phyloP scores from a whole-genome alignment of 2,797 vertebrate species.

The Pseudopleuronectes americanus region DNA sequence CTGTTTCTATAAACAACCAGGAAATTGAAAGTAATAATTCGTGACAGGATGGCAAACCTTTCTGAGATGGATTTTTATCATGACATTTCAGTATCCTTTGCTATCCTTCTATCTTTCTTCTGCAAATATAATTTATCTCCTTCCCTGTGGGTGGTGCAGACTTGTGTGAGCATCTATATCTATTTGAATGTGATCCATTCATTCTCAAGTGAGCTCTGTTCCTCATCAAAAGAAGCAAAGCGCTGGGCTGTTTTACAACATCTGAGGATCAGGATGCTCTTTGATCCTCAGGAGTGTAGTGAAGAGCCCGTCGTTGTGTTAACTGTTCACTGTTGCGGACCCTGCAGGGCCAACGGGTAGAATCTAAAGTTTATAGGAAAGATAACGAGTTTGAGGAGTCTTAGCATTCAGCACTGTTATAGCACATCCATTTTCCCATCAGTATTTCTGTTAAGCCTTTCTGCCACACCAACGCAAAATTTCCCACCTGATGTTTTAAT shows the following conservation, averaged over 20 bases:
- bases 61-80: constrained; percentile 56
- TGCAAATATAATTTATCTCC: constrained; percentile 34
- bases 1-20: constrained; percentile 49
- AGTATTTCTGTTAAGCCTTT: constrained; percentile 8
- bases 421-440: constrained; percentile 5
- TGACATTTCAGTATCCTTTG: constrained; percentile 58
- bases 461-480: neutral
- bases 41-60: constrained; percentile 41
- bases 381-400: constrained; percentile 15
- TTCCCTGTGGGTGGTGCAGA: constrained; percentile 13
- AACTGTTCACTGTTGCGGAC: constrained; percentile 35
- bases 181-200: constrained; percentile 43
- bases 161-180: constrained; percentile 39
- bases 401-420: neutral
- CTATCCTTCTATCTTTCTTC: constrained; percentile 3
- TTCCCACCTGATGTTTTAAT: constrained; percentile 15
- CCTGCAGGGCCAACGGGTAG: constrained; percentile 12
- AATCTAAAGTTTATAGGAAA: constrained; percentile 20
- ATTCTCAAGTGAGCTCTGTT: constrained; percentile 29
- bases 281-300: constrained; percentile 44
- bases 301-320: constrained; percentile 32
- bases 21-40: constrained; percentile 63
- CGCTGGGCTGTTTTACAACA: constrained; percentile 35
- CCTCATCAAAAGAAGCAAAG: constrained; percentile 34
- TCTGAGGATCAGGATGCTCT: constrained; percentile 46